A percentile compares a stretch with the other conserved stretches of the same genome.
Conservation (phyloP, 2,888 invertebrate species). For the Celastrina argiolus region DNA sequence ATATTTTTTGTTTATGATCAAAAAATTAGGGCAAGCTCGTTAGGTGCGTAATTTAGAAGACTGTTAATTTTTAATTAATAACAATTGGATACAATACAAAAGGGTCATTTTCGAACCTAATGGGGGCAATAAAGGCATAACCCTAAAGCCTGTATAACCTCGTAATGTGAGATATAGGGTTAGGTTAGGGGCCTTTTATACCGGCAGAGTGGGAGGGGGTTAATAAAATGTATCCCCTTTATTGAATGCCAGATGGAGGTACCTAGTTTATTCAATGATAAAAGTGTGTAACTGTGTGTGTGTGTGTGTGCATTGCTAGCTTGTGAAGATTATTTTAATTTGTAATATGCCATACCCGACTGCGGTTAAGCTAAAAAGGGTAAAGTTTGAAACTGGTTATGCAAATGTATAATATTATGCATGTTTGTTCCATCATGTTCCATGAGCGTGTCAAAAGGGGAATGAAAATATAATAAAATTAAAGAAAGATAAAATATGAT, state of each 20-base stretch:
- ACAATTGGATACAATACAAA: background rate
- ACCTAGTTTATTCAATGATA: too few relatives aligned
- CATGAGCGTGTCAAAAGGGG: too few relatives aligned
- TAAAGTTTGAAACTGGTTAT: too few relatives aligned
- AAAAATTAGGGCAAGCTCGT: background rate
- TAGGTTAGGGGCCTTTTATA: background rate
- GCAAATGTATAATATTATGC: too few relatives aligned
- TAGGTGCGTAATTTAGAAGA: background rate
- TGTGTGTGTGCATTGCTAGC: too few relatives aligned
- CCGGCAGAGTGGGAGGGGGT: background rate
- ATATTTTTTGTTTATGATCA: background rate
- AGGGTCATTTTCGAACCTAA: background rate
- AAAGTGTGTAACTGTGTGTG: too few relatives aligned
- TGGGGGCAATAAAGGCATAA: conserved; percentile 2
- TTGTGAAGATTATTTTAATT: too few relatives aligned
- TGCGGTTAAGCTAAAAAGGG: too few relatives aligned
- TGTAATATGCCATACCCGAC: too few relatives aligned
- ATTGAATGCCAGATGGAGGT: background rate
- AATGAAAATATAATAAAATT: too few relatives aligned
- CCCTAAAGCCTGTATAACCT: conserved; percentile 7
- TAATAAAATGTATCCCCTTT: conserved; percentile 20
- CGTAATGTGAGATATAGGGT: conserved; percentile 2
- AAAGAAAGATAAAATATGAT: too few relatives aligned
- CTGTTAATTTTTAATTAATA: conserved; percentile 5
- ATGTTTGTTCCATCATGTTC: too few relatives aligned